A percentile compares a stretch with the other conserved stretches of the same genome.
Conservation (phyloP, 1,140 invertebrate genomes). For the Luehdorfia chinensis region DNA sequence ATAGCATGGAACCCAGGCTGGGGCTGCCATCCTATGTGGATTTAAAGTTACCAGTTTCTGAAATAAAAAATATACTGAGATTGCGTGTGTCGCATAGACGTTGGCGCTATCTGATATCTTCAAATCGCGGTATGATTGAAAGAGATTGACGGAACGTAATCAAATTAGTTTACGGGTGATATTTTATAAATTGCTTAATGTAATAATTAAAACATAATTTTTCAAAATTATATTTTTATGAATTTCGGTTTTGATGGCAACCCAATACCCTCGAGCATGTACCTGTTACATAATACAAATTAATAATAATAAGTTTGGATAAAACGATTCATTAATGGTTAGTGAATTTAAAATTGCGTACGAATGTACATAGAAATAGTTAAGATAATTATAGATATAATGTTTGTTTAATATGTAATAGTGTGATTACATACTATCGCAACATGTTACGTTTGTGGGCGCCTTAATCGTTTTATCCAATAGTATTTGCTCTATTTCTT, state of each 20-base stretch:
- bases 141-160: too few relatives aligned
- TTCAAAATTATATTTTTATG: conserved; percentile 2
- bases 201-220: background rate
- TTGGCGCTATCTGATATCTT: too few relatives aligned
- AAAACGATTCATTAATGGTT: conserved; percentile 18
- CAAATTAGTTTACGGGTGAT: background rate
- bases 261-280: conserved; percentile 13
- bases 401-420: conserved; percentile 7
- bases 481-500: conserved; percentile 16
- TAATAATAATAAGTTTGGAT: conserved; percentile 10
- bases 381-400: conserved; percentile 7
- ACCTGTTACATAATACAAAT: conserved; percentile 15
- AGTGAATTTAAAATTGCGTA: conserved; percentile 11
- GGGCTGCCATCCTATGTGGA: background rate
- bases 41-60: too few relatives aligned
- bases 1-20: background rate
- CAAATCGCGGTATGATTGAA: too few relatives aligned
- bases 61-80: too few relatives aligned
- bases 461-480: conserved; percentile 17
- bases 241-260: conserved; percentile 16
- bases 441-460: conserved; percentile 1
- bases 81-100: too few relatives aligned
- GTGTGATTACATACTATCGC: conserved; percentile 2
- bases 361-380: conserved; percentile 7
- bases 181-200: conserved; percentile 9